A percentile compares a stretch with the other conserved stretches of the same genome.
phyloP scores from a whole-genome alignment of 2,888 invertebrate species.

The Oligia strigilis region DNA sequence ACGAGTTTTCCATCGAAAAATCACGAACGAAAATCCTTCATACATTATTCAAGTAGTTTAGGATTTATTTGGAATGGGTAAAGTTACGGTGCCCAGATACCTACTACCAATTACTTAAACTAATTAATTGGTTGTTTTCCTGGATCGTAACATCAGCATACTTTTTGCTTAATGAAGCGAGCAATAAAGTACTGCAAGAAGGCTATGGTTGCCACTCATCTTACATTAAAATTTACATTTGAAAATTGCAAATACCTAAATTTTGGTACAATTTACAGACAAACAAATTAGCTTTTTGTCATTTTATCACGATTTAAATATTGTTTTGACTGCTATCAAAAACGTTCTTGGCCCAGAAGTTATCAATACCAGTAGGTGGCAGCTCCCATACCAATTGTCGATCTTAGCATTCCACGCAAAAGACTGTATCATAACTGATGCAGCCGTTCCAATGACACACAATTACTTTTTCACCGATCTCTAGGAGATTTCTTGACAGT shows the following conservation, averaged over 20 bases:
- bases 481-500: too few relatives aligned
- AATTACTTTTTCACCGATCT: too few relatives aligned
- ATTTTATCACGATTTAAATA: background rate
- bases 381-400: background rate
- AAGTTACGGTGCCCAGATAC: slow-evolving; percentile 79
- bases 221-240: background rate
- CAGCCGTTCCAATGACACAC: too few relatives aligned
- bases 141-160: slow-evolving; percentile 85
- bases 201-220: slow-evolving; percentile 70
- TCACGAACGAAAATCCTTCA: slow-evolving; percentile 67
- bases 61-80: slow-evolving; percentile 82
- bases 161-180: slow-evolving; percentile 87
- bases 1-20: slow-evolving; percentile 42
- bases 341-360: too few relatives aligned
- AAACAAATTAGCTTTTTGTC: background rate
- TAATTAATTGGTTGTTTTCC: slow-evolving; percentile 88
- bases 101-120: slow-evolving; percentile 87
- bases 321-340: background rate
- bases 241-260: background rate
- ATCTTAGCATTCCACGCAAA: background rate
- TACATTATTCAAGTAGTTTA: slow-evolving; percentile 81
- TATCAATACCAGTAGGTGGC: background rate
- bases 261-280: background rate
- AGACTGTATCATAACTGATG: too few relatives aligned
- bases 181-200: slow-evolving; percentile 79